Evolutionary conservation across 1,140 invertebrate species (phyloP).

Genomic region (Leptinotarsa undecemlineata): DNA sequence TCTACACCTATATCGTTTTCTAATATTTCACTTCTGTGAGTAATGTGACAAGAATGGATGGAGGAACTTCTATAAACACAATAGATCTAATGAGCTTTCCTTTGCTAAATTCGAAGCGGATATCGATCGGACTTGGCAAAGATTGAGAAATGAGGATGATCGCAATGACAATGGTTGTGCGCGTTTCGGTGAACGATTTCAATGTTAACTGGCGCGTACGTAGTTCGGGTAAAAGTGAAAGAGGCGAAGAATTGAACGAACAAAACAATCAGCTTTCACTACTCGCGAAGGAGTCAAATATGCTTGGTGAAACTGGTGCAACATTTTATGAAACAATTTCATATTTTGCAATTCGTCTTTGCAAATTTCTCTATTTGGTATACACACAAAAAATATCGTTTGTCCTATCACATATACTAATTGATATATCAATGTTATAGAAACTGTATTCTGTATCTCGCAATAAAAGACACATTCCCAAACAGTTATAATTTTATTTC

Average conservation of each 20-base stretch:
- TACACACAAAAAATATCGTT: no score
- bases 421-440: no score
- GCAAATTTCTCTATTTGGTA: no score
- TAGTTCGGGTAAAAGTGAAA: slow-evolving; percentile 13
- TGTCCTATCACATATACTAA: no score
- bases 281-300: slow-evolving; percentile 1
- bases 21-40: no score
- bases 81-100: neutral
- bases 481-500: no score
- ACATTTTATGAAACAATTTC: neutral
- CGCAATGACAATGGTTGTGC: slow-evolving; percentile 6
- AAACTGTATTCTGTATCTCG: no score
- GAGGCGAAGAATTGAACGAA: neutral
- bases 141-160: slow-evolving; percentile 17
- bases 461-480: no score
- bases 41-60: neutral
- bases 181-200: neutral
- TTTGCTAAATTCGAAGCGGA: slow-evolving; percentile 8
- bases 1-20: neutral
- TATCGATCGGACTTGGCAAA: slow-evolving; percentile 7
- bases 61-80: neutral
- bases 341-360: no score
- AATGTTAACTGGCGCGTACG: slow-evolving; percentile 3
- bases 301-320: slow-evolving; percentile 6
- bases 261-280: slow-evolving; percentile 8